Evolutionary conservation across 2,888 invertebrate genomes (phyloP), one percentile per base, ranked within the genome.

Genomic region (Barypeithes pellucidus): DNA sequence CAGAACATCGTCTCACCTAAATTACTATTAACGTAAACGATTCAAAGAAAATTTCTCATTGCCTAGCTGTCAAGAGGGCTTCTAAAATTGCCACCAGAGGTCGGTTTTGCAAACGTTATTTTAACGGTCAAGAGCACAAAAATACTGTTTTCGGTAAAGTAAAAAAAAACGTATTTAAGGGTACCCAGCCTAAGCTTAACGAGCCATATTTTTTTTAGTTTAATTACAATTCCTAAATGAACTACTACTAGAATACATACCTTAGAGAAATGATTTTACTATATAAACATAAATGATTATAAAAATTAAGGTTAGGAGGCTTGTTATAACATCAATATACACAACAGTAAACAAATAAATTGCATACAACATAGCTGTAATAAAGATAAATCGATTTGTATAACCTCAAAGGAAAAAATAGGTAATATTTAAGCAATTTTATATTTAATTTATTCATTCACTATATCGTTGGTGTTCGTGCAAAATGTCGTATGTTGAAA

Each of bases 71-170:
- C n/a, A n/a, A n/a, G n/a, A n/a, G n/a, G n/a, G n/a, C n/a, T n/a
- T n/a, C n/a, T n/a, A n/a, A n/a, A n/a, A n/a, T n/a, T n/a, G n/a
- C n/a, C n/a, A n/a, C n/a, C n/a, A n/a, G n/a, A n/a, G n/a, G n/a
- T n/a, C n/a, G n/a, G n/a, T n/a, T n/a, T n/a, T n/a, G 43, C 18
- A 3, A 39, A 39, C 11, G n/a, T 39, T 8, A 22, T 7, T 52
- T 52, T 4, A 29, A 29, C 12, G 18, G 12, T 22, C 9, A 24
- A 50, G 16, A 57, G 33, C 33, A 57, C 18, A 52, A 50, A 62
- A 69, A 69, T 69, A 69, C 69, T 69, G 69, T 62, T 52, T 36
- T 69, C n/a, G 63, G 69, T 69, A 69, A 69, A 69, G 69, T 41
- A 63, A 61, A 43, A 36, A 57, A 47, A n/a, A n/a, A n/a, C n/a